phyloP scores from a whole-genome alignment of 2,797 vertebrate species.

The Fistularia tabacaria region DNA sequence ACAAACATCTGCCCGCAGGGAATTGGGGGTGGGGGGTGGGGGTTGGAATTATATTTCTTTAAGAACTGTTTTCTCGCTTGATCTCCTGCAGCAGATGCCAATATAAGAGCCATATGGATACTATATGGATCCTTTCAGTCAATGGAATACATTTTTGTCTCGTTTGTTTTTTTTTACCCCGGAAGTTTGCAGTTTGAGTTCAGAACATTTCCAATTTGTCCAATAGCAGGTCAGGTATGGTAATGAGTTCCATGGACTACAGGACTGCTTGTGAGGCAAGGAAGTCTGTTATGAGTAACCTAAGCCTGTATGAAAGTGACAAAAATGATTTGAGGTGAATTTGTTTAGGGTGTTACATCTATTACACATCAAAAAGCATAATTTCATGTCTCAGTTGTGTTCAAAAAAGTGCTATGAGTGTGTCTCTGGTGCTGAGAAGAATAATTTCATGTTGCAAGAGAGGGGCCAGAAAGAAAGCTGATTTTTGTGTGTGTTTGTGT shows the following conservation, averaged over 20 bases:
- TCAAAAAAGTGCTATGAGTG: conserved; percentile 7
- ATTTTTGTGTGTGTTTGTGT: conserved; percentile 20
- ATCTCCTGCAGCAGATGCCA: conserved; percentile 51
- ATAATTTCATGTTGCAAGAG: conserved; percentile 38
- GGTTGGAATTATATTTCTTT: conserved; percentile 6
- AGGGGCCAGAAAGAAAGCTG: conserved; percentile 5
- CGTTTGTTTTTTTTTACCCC: conserved; percentile 31
- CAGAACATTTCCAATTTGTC: conserved; percentile 47
- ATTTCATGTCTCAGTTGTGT: too few species aligned
- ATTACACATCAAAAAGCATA: too few species aligned
- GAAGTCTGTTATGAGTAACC: too few species aligned
- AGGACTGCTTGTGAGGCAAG: not conserved
- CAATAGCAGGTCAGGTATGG: conserved; percentile 45
- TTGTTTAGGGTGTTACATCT: too few species aligned
- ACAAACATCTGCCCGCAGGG: conserved; percentile 39
- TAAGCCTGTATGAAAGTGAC: too few species aligned
- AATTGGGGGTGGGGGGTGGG: too few species aligned
- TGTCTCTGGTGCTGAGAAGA: conserved; percentile 23
- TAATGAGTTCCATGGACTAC: conserved; percentile 37
- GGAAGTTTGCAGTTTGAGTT: conserved; percentile 26
- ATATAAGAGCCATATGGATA: conserved; percentile 39
- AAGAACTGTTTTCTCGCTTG: conserved; percentile 39
- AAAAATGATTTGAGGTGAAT: too few species aligned
- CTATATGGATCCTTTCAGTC: conserved; percentile 37
- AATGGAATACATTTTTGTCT: conserved; percentile 42